phyloP scores from a whole-genome alignment of 2,888 invertebrate genomes.

The Acanthopleura granulata region DNA sequence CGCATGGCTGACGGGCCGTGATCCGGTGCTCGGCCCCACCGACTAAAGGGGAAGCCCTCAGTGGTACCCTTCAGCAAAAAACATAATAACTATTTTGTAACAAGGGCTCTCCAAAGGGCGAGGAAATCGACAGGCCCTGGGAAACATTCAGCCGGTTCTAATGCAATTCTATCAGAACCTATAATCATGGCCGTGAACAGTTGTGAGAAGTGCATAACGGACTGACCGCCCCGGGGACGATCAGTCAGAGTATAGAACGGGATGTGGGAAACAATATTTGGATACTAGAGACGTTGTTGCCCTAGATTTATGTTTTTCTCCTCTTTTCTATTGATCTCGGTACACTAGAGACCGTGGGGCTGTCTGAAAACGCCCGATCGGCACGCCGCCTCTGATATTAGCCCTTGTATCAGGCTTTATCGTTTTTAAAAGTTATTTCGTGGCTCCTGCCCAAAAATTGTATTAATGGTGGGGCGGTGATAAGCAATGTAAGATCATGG shows the following conservation, averaged over 20 bases:
- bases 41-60: neutral
- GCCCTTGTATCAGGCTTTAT: no score
- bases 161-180: constrained; percentile 1
- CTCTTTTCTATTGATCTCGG: neutral
- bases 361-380: constrained; percentile 1
- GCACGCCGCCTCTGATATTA: neutral
- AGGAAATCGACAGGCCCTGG: constrained; percentile 6
- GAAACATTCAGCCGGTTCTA: constrained; percentile 9
- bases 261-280: neutral
- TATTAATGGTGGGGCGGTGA: no score
- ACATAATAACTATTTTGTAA: constrained; percentile 18
- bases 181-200: neutral
- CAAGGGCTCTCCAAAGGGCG: neutral
- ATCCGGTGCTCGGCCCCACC: neutral
- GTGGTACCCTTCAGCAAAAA: constrained; percentile 14
- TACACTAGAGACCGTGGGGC: neutral
- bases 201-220: neutral
- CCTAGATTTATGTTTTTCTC: neutral
- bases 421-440: no score
- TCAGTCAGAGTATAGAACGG: no score
- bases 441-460: no score
- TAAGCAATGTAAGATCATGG: no score
- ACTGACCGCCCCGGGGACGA: no score
- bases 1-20: neutral
- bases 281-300: constrained; percentile 2